phyloP scores from a whole-genome alignment of 2,113 vertebrate species.

The Atractosteus spatula region DNA sequence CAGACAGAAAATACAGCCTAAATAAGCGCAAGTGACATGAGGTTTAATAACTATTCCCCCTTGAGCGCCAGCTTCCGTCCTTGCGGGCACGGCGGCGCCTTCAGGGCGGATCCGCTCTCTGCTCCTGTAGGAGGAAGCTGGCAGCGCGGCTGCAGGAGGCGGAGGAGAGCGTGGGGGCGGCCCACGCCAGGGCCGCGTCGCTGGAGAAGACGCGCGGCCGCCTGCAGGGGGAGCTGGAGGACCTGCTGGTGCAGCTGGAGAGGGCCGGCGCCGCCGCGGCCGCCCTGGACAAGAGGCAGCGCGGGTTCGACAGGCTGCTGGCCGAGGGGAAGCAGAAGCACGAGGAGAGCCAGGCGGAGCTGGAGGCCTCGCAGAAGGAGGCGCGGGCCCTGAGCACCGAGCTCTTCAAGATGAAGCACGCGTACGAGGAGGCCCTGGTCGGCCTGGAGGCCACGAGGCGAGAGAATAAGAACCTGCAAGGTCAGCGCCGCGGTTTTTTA shows the following conservation, averaged over 20 bases:
- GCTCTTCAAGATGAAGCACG: conserved; percentile 89
- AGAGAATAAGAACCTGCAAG: conserved; percentile 94
- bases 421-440: conserved; percentile 84
- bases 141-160: conserved; percentile 83
- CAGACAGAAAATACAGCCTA: no score
- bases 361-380: conserved; percentile 85
- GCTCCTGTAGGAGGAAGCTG: conserved; percentile 79
- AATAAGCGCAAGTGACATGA: no score
- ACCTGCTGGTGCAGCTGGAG: conserved; percentile 84
- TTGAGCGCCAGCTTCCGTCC: no score
- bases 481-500: conserved; percentile 46
- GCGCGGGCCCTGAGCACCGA: conserved; percentile 82
- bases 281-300: conserved; percentile 86
- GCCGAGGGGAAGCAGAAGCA: conserved; percentile 85
- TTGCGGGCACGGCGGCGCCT: no score
- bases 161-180: conserved; percentile 78
- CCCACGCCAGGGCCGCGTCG: conserved; percentile 84
- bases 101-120: no score
- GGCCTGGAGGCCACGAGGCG: conserved; percentile 84
- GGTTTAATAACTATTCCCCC: no score
- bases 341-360: conserved; percentile 83
- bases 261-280: conserved; percentile 76
- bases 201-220: conserved; percentile 91
- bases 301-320: conserved; percentile 83
- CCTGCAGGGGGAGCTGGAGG: conserved; percentile 87